Conservation (phyloP, 2,113 vertebrate species). For the Eolophus roseicapilla region DNA sequence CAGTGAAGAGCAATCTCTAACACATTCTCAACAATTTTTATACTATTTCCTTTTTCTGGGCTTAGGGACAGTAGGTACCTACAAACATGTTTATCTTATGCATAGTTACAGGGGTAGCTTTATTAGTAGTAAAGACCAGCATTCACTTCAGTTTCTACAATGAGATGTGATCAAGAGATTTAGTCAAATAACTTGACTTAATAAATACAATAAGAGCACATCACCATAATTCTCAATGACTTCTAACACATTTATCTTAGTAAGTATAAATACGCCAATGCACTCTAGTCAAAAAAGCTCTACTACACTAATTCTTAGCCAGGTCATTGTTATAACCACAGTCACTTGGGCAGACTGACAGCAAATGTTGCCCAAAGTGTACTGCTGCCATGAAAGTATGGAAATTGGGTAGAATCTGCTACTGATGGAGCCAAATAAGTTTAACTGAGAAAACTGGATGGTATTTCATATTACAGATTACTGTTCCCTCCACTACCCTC, state of each 20-base stretch:
- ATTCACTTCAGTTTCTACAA: not conserved
- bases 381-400: not conserved
- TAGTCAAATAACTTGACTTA: not conserved
- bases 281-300: not conserved
- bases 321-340: not conserved
- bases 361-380: not conserved
- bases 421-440: not conserved
- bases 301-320: not conserved
- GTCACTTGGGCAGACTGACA: not conserved
- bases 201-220: not conserved
- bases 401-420: not conserved
- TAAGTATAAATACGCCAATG: not conserved
- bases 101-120: not conserved
- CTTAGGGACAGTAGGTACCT: not conserved
- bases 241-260: not conserved
- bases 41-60: not conserved
- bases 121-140: not conserved
- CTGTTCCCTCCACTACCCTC: not conserved
- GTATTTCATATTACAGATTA: not conserved
- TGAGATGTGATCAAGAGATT: not conserved
- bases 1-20: not conserved
- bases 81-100: not conserved
- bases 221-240: not conserved
- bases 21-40: fast-evolving
- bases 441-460: not conserved